Evolutionary conservation across 2,797 vertebrate species (phyloP).

Genomic region (Silurus aristotelis): DNA sequence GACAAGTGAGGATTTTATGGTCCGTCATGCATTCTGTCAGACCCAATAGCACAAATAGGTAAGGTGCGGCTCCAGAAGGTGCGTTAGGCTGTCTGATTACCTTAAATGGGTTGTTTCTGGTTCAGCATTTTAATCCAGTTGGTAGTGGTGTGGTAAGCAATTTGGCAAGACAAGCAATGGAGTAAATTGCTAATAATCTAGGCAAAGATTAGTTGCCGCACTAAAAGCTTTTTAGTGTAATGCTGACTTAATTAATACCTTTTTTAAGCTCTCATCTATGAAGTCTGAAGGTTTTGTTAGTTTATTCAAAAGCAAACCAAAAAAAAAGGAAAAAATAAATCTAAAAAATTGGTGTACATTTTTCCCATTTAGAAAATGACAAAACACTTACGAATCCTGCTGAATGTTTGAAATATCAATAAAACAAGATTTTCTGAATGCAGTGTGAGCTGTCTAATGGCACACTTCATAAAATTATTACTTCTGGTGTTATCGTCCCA

Average conservation of each 20-base stretch:
- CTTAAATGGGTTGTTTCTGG: neutral
- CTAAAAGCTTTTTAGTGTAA: neutral
- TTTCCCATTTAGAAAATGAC: neutral
- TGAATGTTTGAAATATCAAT: neutral
- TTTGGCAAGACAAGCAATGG: neutral
- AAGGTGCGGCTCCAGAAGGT: neutral
- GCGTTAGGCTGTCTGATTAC: neutral
- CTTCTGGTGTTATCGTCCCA: neutral
- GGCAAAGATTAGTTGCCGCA: neutral
- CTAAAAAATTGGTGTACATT: neutral
- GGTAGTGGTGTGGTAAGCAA: neutral
- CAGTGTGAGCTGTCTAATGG: neutral
- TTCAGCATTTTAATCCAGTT: neutral
- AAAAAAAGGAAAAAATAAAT: neutral
- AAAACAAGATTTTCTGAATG: neutral
- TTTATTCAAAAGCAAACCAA: neutral
- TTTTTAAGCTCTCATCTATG: neutral
- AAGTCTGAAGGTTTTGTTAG: neutral
- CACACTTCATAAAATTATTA: neutral
- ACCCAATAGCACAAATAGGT: neutral
- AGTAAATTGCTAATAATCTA: conserved; percentile 4
- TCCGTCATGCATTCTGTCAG: neutral
- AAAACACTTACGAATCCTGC: neutral
- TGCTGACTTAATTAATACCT: neutral
- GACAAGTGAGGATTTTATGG: neutral